Percentiles rank a stretch among this genome's conserved stretches.
These are phyloP conservation scores for Parnassius glacialis DNA, from an alignment of 2,888 invertebrate genomes.

Conservation along the genomic window DNA sequence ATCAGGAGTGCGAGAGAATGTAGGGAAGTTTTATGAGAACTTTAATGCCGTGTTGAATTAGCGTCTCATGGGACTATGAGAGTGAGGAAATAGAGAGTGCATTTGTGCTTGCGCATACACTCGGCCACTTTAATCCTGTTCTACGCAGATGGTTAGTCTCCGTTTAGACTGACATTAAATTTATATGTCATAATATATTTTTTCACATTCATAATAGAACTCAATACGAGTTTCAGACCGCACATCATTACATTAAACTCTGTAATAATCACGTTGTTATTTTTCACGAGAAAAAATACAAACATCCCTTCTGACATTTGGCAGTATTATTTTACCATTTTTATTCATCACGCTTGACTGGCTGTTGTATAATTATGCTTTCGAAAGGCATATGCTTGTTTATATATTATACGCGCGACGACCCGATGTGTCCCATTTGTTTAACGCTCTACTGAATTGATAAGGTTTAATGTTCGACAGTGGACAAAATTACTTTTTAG, in stretches of 20 bases:
- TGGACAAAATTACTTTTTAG: not conserved
- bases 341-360: slow-evolving; percentile 18
- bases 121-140: too few relatives aligned
- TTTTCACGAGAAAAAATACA: not conserved
- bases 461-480: not conserved
- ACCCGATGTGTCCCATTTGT: slow-evolving; percentile 3
- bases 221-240: too few relatives aligned
- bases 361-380: slow-evolving; percentile 12
- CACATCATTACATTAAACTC: slow-evolving; percentile 1
- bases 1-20: too few relatives aligned
- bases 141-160: too few relatives aligned
- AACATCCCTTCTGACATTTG: slow-evolving; percentile 5
- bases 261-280: not conserved
- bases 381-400: slow-evolving; percentile 6
- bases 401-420: slow-evolving; percentile 6
- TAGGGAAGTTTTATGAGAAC: too few relatives aligned
- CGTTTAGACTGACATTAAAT: too few relatives aligned
- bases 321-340: slow-evolving; percentile 15
- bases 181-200: too few relatives aligned
- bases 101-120: too few relatives aligned
- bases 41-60: too few relatives aligned
- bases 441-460: slow-evolving; percentile 2
- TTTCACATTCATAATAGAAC: too few relatives aligned
- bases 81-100: too few relatives aligned
- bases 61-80: too few relatives aligned